Base-by-base conservation (phyloP, 2,797 vertebrate species). In the Melanotaenia trifasciata region DNA sequence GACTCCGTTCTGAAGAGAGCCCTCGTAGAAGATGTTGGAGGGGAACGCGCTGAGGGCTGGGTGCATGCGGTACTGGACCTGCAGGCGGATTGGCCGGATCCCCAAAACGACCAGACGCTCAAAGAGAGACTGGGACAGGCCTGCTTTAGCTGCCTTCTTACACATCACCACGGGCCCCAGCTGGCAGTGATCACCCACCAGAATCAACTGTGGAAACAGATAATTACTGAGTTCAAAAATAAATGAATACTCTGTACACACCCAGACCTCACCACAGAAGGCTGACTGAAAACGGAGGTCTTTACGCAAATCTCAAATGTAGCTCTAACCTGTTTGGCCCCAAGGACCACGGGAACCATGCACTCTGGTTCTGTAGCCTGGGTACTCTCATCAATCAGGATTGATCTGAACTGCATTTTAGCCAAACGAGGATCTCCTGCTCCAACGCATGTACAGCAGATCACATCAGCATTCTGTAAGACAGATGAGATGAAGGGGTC, bases 361-460 rank as follows among this genome's bases (percentile, higher is more conserved):
- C 98, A 99, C 89, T 99, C 98, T 0, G 98, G 98, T 85, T 99
- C 98, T 0, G 98, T 99, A 79, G 98, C 98, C 91, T 99, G 98
- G 0, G 98, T 99, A 93, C 98, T 99, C 77, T 99, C 98, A 3
- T 99, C 98, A 0, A 99, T 99, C 60, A 99, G 90, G 79, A 99
- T 99, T 86, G 98, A 99, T 53, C 98, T 96, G 87, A 99, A 99
- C 88, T 99, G 98, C 98, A 99, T 99, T 89, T 99, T 99, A 56
- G 98, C 98, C 24, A 99, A 93, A 0, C 98, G 93, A 0, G 98
- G 98, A 53, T 99, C 98, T 0, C 98, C 98, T 0, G 98, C 98
- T 0, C 98, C 98, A 12, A 99, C 98, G 4, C 97, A 99, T 0
- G 98, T 99, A 75, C 98, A 98, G 74, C 98, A 99, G 89, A 99